Percentiles rank a stretch among this genome's conserved stretches.
phyloP scores from a whole-genome alignment of 2,888 invertebrate genomes.

The Chrysotoxum bicinctum region DNA sequence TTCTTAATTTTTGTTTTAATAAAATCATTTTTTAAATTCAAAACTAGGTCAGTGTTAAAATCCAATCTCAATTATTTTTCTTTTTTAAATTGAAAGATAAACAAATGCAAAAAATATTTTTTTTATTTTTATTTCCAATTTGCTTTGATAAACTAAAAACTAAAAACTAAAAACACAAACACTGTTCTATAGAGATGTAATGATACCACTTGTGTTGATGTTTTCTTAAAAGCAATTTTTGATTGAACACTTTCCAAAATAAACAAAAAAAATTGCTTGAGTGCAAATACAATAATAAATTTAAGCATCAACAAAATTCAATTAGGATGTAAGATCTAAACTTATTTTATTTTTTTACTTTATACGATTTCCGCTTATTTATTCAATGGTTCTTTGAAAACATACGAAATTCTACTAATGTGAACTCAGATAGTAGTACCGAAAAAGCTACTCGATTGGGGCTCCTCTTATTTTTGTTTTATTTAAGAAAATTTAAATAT shows the following conservation, averaged over 20 bases:
- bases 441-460: slow-evolving; percentile 16
- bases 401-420: slow-evolving; percentile 53
- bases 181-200: background rate
- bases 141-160: slow-evolving; percentile 34
- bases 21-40: background rate
- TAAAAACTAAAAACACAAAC: slow-evolving; percentile 32
- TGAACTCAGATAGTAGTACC: background rate
- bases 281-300: slow-evolving; percentile 23
- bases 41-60: slow-evolving; percentile 15
- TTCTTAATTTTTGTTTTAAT: no score
- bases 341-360: background rate
- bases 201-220: slow-evolving; percentile 6
- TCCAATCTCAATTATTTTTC: background rate
- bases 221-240: slow-evolving; percentile 22
- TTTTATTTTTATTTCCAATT: slow-evolving; percentile 26
- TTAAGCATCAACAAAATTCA: background rate
- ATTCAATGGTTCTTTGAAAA: slow-evolving; percentile 53
- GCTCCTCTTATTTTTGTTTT: background rate
- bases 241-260: slow-evolving; percentile 59
- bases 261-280: slow-evolving; percentile 46
- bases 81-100: background rate
- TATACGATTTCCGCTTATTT: slow-evolving; percentile 43
- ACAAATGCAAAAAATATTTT: background rate
- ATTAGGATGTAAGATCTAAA: background rate
- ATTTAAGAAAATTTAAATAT: background rate